Conservation (phyloP, 2,113 vertebrate genomes). For the Ctenomys sociabilis region DNA sequence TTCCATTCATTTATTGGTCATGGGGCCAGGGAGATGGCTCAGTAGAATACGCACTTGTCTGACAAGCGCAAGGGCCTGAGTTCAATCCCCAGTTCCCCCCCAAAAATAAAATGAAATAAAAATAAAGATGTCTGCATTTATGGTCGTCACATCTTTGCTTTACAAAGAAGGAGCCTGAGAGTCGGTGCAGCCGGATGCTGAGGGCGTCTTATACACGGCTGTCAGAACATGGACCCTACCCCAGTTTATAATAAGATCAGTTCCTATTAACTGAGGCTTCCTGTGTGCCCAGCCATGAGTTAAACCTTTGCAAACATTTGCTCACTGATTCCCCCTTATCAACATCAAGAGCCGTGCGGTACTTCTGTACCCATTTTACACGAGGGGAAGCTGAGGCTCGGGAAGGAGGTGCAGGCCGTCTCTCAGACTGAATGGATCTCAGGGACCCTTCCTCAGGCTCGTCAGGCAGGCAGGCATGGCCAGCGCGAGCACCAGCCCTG, state of each 20-base stretch:
- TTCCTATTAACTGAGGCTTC: background rate
- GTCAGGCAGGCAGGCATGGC: background rate
- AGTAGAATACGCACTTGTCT: too few relatives aligned
- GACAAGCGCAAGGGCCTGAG: too few relatives aligned
- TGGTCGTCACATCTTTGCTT: background rate
- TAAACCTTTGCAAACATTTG: background rate
- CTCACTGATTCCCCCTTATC: background rate
- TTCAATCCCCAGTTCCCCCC: too few relatives aligned
- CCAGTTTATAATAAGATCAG: background rate
- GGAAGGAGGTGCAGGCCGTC: background rate
- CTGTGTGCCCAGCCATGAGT: accelerated
- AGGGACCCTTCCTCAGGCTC: background rate
- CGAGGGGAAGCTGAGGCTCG: background rate
- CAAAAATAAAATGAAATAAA: too few relatives aligned
- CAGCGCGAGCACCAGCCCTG: accelerated
- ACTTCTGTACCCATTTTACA: background rate
- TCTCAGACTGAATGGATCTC: background rate
- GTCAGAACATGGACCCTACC: background rate
- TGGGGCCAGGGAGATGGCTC: too few relatives aligned
- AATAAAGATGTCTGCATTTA: too few relatives aligned
- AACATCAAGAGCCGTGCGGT: too few relatives aligned
- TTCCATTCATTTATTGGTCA: accelerated
- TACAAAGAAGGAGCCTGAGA: background rate
- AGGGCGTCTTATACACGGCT: background rate
- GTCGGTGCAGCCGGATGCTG: background rate